Evolutionary conservation across 2,113 vertebrate genomes (phyloP), one percentile per base, ranked within the genome.

Genomic region (Dascyllus trimaculatus): DNA sequence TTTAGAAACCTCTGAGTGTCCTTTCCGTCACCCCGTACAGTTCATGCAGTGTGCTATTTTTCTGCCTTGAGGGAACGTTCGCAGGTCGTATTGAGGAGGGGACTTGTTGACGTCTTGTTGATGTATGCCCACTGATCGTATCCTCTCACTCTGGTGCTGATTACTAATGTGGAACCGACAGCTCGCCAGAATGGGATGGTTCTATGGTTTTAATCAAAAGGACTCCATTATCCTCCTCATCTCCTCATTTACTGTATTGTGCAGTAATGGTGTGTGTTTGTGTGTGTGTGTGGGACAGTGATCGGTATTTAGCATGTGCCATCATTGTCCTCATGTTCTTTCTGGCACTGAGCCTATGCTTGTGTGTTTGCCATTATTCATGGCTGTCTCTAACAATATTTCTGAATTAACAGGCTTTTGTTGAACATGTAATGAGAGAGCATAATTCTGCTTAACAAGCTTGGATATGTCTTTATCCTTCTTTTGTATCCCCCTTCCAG

Each of bases 121-220:
- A 90, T 88, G 88, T 79, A 75, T 85, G 60, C 78, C 62, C 68
- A 81, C 91, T 89, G 90, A 89, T 93, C 90, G 86, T 60, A 77
- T 78, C 84, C 88, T 85, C 85, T 87, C 87, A 83, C 82, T 67
- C 66, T 4, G 26, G 1, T 81, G 85, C 88, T 80, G 84, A 87
- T 87, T 72, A 81, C 85, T 85, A 89, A 90, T 86, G 81, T 85
- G 75, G 86, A 80, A 71, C 29, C 88, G 88, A 88, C 89, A 88
- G 64, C 80, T 71, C 71, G 84, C 78, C 73, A 89, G 78, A 76
- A 73, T 65, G 56, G 40, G 49, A 77, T 18, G 64, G 67, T 48
- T 77, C 40, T 78, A 70, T 71, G 67, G 14, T 67, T 49, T 49
- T 49, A 7, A 75, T 88, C 62, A 85, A 85, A 77, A 66, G 49